Evolutionary conservation across 2,113 vertebrate genomes (phyloP).

Genomic region (Astur gentilis): DNA sequence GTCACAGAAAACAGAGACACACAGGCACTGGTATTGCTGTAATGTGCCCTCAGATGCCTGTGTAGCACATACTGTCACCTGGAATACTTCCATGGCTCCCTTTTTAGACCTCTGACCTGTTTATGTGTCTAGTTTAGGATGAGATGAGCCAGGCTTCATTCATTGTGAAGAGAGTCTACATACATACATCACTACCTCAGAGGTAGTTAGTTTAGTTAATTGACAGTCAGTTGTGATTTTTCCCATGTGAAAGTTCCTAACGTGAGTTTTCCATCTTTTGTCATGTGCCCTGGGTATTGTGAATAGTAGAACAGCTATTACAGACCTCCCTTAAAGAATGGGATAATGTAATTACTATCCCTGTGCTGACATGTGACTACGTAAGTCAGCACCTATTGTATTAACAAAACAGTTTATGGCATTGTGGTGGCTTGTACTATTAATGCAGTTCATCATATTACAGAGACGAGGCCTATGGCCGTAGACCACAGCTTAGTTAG

Average conservation of each 20-base stretch:
- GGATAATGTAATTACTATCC: background rate
- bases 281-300: background rate
- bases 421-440: background rate
- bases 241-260: background rate
- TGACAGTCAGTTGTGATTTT: background rate
- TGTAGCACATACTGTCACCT: background rate
- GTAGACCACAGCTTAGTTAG: background rate
- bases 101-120: background rate
- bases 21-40: background rate
- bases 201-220: background rate
- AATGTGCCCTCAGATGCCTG: background rate
- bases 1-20: background rate
- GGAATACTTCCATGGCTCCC: background rate
- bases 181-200: background rate
- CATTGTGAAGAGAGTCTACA: background rate
- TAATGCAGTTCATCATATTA: background rate
- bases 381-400: background rate
- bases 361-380: background rate
- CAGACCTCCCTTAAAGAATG: background rate
- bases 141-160: background rate
- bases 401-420: background rate
- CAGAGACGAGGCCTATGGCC: background rate
- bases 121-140: background rate
- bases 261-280: background rate
- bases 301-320: background rate